Evolutionary conservation across 2,888 invertebrate genomes (phyloP).

Genomic region (Lydus trimaculatus): DNA sequence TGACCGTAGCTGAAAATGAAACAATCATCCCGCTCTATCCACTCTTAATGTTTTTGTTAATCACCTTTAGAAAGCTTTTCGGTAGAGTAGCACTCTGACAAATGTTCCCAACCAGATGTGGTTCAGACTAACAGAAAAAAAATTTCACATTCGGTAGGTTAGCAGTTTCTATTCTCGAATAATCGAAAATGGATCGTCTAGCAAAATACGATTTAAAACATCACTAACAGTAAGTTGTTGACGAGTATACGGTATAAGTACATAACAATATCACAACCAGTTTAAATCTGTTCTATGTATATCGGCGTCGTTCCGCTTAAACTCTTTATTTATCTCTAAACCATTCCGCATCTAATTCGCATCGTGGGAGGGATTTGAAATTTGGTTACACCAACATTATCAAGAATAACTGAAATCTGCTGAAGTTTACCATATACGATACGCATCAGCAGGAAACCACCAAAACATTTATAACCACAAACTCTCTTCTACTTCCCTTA

Average conservation of each 20-base stretch:
- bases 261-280: background rate
- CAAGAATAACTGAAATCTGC: background rate
- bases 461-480: background rate
- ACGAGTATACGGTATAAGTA: background rate
- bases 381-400: background rate
- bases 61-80: constrained; percentile 1
- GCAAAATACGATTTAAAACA: background rate
- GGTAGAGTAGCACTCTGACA: background rate
- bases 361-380: background rate
- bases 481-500: constrained; percentile 1
- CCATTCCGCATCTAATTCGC: background rate
- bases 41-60: constrained; percentile 1
- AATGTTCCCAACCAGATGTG: background rate
- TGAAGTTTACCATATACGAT: background rate
- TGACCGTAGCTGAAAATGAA: background rate
- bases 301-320: background rate
- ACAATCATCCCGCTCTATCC: background rate
- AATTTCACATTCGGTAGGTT: background rate
- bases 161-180: background rate
- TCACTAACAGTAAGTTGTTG: background rate
- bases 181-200: background rate
- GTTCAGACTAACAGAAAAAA: background rate
- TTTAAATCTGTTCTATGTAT: no score
- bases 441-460: constrained; percentile 12
- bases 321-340: background rate